Conservation (phyloP, 2,113 vertebrate species). For the Hystrix brachyura region DNA sequence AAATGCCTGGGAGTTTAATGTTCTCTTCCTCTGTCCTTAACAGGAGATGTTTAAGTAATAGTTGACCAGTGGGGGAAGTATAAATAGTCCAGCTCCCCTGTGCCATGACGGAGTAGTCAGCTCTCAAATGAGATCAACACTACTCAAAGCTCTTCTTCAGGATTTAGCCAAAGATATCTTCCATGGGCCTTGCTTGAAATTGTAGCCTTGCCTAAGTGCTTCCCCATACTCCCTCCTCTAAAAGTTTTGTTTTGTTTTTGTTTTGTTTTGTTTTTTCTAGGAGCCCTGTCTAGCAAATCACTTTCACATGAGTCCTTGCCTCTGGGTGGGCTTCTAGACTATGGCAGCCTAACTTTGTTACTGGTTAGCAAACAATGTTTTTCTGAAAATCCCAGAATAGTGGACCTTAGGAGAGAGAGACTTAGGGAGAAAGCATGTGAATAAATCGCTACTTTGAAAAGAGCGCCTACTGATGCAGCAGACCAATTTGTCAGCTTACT, state of each 20-base stretch:
- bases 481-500: conserved; percentile 49
- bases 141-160: not conserved
- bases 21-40: not conserved
- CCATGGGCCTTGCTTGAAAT: not conserved
- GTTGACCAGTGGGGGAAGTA: not conserved
- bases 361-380: not conserved
- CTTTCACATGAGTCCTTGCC: not conserved
- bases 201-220: not conserved
- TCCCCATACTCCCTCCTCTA: not conserved
- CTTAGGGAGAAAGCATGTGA: not conserved
- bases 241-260: not conserved
- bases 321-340: not conserved
- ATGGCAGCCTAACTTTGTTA: not conserved
- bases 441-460: conserved; percentile 13
- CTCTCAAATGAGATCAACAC: not conserved
- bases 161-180: not conserved
- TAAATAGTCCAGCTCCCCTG: not conserved
- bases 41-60: not conserved
- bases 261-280: not conserved
- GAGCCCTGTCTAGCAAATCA: not conserved
- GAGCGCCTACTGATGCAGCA: not conserved
- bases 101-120: not conserved
- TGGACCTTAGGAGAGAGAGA: not conserved
- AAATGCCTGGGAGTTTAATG: not conserved
- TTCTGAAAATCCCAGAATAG: not conserved